Evolutionary conservation across 2,113 vertebrate species (phyloP), one percentile per base, ranked within the genome.

Genomic region (Perognathus longimembris): DNA sequence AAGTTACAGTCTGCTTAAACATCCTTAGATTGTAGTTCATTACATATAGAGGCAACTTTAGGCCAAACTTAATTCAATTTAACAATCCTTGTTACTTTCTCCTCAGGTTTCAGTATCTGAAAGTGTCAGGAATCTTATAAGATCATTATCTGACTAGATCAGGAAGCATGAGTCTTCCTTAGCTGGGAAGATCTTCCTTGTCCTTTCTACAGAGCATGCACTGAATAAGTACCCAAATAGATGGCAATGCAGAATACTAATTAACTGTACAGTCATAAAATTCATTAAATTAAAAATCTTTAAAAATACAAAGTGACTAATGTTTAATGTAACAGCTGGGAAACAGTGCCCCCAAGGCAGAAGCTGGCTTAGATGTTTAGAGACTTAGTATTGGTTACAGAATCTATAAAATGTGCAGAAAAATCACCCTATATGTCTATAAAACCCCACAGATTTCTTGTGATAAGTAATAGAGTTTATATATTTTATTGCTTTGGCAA

Each of bases 351-450:
- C 73, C 69, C 38, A 90, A 95, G 97, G 95, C 69, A 96, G 92
- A 97, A 94, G 63, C 90, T 96, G 85, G 92, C 66, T 94, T 95
- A 97, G 95, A 96, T 96, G 88, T 95, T 97, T 97, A 92, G 76
- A 96, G 96, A 96, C 93, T 94, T 78, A 80, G 73, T 92, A 63
- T 88, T 93, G 70, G 90, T 96, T 93, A 95, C 73, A 97, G 95
- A 96, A 95, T 1, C 36, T 96, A 95, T 97, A 96, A 97, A 96
- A 45, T 4, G 4, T 80, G 89, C 40, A 79, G 74, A 84, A 92
- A 95, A 91, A 91, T 82, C 57, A 84, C 92, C 84, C 91, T 75
- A 59, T 85, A 93, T 78, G 70, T 89, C 78, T 90, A 74, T 95
- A 94, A 96, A 95, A 85, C 77, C 88, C 93, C 92, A 93, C 28